phyloP scores from a whole-genome alignment of 2,113 vertebrate species.

The Bolborhynchus lineola region DNA sequence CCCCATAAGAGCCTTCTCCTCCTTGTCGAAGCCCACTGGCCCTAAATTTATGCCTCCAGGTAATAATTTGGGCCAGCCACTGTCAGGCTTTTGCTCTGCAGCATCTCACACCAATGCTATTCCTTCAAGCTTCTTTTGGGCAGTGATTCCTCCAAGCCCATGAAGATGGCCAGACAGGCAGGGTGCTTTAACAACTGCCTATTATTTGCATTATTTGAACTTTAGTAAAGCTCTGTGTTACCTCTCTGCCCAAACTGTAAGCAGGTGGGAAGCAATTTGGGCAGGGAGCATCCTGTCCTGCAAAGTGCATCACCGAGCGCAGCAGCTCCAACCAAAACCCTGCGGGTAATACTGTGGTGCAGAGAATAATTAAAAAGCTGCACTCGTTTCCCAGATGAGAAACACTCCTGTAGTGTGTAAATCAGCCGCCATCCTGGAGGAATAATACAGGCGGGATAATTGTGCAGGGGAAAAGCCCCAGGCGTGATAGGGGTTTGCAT shows the following conservation, averaged over 20 bases:
- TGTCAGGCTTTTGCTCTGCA: neutral
- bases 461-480: constrained; percentile 51
- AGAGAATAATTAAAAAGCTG: constrained; percentile 56
- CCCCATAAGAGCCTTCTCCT: neutral
- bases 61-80: neutral
- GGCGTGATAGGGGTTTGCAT: constrained; percentile 50
- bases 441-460: constrained; percentile 56
- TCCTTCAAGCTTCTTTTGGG: neutral
- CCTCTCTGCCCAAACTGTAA: neutral
- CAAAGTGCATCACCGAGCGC: neutral
- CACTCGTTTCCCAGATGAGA: constrained; percentile 3
- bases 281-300: neutral
- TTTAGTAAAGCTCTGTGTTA: neutral
- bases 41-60: neutral
- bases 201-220: neutral
- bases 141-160: neutral
- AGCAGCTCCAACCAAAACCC: neutral
- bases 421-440: constrained; percentile 56
- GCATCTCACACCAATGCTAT: neutral
- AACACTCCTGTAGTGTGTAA: constrained; percentile 52
- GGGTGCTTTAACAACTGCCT: neutral
- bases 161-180: neutral
- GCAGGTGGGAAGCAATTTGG: neutral
- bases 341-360: neutral
- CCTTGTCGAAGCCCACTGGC: neutral